A percentile compares a stretch with the other conserved stretches of the same genome.
Conservation (phyloP, 2,888 invertebrate species). For the Lasioglossum marginatum region DNA sequence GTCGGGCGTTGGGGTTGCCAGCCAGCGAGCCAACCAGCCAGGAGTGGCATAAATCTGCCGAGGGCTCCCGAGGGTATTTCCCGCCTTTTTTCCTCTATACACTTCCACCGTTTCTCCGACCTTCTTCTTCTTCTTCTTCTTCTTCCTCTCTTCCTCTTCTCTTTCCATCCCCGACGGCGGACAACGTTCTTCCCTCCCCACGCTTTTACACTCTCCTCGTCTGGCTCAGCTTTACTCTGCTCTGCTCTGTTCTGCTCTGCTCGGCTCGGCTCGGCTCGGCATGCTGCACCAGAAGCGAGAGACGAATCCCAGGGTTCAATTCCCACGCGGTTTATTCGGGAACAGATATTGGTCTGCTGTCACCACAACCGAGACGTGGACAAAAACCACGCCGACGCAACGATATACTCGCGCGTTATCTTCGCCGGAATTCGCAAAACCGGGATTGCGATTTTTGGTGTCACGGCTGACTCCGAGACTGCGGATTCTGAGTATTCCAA, state of each 20-base stretch:
- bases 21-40: slow-evolving; percentile 65
- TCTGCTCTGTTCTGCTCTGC: too few relatives aligned
- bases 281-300: slow-evolving; percentile 75
- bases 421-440: slow-evolving; percentile 8
- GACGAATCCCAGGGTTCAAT: slow-evolving; percentile 82
- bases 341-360: slow-evolving; percentile 62
- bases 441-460: slow-evolving; percentile 36
- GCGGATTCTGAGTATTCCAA: too few relatives aligned
- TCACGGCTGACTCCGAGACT: background rate
- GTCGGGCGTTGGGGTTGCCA: slow-evolving; percentile 69
- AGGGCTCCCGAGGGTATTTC: slow-evolving; percentile 82
- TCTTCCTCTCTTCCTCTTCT: slow-evolving; percentile 34
- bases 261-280: too few relatives aligned
- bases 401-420: slow-evolving; percentile 24
- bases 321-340: slow-evolving; percentile 79
- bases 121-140: slow-evolving; percentile 25
- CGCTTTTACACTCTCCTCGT: slow-evolving; percentile 42
- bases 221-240: background rate
- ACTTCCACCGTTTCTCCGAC: slow-evolving; percentile 51
- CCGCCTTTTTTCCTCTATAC: slow-evolving; percentile 71
- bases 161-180: background rate
- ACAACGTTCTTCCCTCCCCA: background rate
- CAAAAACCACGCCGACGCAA: slow-evolving; percentile 49
- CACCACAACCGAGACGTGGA: slow-evolving; percentile 43
- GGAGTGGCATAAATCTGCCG: slow-evolving; percentile 83